Conservation (phyloP, 2,113 vertebrate species). For the Promerops cafer region DNA sequence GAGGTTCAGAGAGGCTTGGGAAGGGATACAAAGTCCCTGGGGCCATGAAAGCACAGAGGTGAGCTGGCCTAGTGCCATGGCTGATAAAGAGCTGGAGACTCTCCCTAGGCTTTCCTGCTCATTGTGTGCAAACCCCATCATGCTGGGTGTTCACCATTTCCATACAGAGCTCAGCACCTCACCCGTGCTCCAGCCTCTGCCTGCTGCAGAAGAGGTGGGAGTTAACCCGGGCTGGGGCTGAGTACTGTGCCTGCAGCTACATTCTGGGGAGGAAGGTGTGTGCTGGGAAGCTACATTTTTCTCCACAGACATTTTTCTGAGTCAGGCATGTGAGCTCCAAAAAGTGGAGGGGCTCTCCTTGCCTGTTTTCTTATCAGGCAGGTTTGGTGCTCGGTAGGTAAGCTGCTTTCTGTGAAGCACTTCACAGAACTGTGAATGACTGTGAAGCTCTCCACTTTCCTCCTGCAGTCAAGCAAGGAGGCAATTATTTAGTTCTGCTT, state of each 20-base stretch:
- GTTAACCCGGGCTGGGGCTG: rapidly evolving
- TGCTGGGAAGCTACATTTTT: background rate
- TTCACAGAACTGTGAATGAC: too few species aligned
- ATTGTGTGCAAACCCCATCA: background rate
- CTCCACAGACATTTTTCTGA: background rate
- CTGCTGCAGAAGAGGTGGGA: background rate
- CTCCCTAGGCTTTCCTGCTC: background rate
- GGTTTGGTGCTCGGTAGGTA: background rate
- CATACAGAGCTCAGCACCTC: background rate
- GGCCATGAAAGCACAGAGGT: background rate
- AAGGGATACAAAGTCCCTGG: background rate
- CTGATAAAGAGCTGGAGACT: background rate
- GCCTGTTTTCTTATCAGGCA: background rate
- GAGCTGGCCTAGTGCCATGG: background rate
- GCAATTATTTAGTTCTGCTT: background rate
- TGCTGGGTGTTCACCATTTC: background rate
- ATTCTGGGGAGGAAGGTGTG: background rate
- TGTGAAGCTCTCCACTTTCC: background rate
- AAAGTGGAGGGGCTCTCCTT: background rate
- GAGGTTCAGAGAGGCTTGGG: background rate
- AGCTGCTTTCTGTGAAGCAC: too few species aligned
- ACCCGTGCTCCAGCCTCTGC: background rate
- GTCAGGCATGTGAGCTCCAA: background rate
- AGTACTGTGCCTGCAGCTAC: background rate
- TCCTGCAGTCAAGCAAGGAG: background rate